Evolutionary conservation across 2,113 vertebrate genomes (phyloP).

Genomic region (Sitta europaea): DNA sequence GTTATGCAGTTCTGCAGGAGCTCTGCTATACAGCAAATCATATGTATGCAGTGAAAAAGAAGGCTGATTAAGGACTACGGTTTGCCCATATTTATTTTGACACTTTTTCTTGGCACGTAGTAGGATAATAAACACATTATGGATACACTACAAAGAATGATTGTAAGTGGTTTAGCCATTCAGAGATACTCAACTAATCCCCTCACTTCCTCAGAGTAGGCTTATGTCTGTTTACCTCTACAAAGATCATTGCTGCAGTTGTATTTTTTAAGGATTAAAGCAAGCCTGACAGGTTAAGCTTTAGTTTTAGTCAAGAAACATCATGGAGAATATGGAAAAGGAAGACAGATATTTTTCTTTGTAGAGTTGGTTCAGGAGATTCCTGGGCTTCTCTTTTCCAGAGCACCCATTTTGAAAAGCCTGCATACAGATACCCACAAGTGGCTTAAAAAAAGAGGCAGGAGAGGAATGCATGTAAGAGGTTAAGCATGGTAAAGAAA

Average conservation of each 20-base stretch:
- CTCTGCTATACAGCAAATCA: not conserved
- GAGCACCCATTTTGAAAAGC: not conserved
- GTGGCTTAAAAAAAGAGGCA: not conserved
- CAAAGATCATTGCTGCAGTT: not conserved
- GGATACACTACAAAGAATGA: not conserved
- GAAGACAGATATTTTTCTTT: not conserved
- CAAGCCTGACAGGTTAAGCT: not conserved
- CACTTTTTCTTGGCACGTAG: not conserved
- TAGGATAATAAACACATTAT: not conserved
- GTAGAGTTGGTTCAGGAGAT: not conserved
- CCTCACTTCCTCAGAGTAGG: not conserved
- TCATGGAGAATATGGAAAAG: not conserved
- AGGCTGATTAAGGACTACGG: not conserved
- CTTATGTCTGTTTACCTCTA: slow-evolving; percentile 35
- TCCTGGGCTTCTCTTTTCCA: not conserved
- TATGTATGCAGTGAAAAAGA: not conserved
- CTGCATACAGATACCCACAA: not conserved
- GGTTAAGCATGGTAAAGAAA: not conserved
- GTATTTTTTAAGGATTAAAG: slow-evolving; percentile 41
- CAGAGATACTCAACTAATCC: not conserved
- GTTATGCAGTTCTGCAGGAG: not conserved
- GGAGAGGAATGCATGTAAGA: not conserved
- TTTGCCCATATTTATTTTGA: not conserved
- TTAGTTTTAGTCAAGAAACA: not conserved
- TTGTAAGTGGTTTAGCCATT: slow-evolving; percentile 1